Base-by-base conservation (phyloP, 2,797 vertebrate genomes). In the Siniperca obscura region DNA sequence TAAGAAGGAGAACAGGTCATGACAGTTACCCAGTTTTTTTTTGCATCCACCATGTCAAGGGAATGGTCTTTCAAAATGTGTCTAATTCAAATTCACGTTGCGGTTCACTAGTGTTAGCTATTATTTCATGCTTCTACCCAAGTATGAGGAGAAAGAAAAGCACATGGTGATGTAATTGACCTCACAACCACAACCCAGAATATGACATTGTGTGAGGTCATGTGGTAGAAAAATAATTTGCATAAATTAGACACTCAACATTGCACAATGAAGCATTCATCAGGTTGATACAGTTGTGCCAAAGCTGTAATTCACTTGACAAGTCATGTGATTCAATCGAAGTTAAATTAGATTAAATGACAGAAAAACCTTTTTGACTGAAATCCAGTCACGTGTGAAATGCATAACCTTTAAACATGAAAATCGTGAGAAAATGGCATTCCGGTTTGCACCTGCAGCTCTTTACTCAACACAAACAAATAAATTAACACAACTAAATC, bases 401-500 rank as follows among this genome's bases (percentile, higher is more conserved):
- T 36, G 17, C 4, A 27, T 16, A 4, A 60, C 46, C 6, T 78
- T 0, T 22, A 0, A 36, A n/a, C 1, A 21, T 19, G 44, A 30
- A 64, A 55, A 17, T 1, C 0, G 0, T 1, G 1, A 61, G 30
- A 50, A 71, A 53, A 2, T 0, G 10, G 27, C n/a, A 0, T 42
- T 30, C 44, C 22, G 34, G 7, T n/a, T n/a, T 53, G n/a, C 82
- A 83, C 75, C 74, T 80, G 79, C 13, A 19, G n/a, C 50, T 80
- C 22, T 80, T 48, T 13, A 57, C 30, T 22, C 2, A 27, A 68
- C 25, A 61, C 27, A 57, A 53, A 69, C 22, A 55, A 22, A 73
- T 55, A 36, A 19, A 73, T 48, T 27, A 53, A 48, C 61, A 22
- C 61, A 59, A 19, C 57, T 30, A 50, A 59, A 53, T 40, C 7